Base-by-base conservation (phyloP, 2,113 vertebrate species). In the Sciurus niger region DNA sequence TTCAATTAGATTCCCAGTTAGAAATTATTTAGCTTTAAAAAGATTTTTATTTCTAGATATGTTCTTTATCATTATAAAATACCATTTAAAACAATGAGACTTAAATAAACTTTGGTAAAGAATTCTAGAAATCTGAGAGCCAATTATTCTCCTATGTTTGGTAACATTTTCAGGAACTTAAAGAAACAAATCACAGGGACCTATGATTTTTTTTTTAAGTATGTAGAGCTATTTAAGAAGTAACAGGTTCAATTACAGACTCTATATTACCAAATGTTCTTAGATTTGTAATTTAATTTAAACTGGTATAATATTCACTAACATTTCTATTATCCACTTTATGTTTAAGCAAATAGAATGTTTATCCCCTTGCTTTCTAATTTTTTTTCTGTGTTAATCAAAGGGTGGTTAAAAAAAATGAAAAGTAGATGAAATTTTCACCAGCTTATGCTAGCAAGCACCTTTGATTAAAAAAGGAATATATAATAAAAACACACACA, bases 1-100 rank as follows among this genome's bases (percentile, higher is more conserved):
- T 8, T 79, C 37, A 78, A 55, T 79, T 53, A 74, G 25, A 68
- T 84, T 90, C 73, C 82, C 30, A 89, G 16, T 73, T 92, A 65
- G 85, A 93, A 94, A 95, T 84, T n/a, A 84, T 46, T 68, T 77
- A 93, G 37, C 53, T 60, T 90, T 65, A 58, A 89, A 89, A 76
- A 51, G 32, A 65, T 25, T 60, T 94, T 80, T 88, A 55, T 58
- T 78, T 82, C 30, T 58, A 90, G 68, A n/a, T 73, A 72, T 43
- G 30, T 37, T 88, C 74, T 53, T 58, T 17, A 84, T 72, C 7
- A n/a, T 80, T 73, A 90, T 22, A 28, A 60, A 93, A 46, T 51
- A 3, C 10, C 55, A 63, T 67, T 92, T 65, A 84, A 95, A 89
- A 95, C 40, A 89, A 63, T 74, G 8, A 88, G 37, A 78, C 17